These are phyloP conservation scores for Epinephelus moara DNA, from an alignment of 2,113 vertebrate species.

Conservation along the genomic window DNA sequence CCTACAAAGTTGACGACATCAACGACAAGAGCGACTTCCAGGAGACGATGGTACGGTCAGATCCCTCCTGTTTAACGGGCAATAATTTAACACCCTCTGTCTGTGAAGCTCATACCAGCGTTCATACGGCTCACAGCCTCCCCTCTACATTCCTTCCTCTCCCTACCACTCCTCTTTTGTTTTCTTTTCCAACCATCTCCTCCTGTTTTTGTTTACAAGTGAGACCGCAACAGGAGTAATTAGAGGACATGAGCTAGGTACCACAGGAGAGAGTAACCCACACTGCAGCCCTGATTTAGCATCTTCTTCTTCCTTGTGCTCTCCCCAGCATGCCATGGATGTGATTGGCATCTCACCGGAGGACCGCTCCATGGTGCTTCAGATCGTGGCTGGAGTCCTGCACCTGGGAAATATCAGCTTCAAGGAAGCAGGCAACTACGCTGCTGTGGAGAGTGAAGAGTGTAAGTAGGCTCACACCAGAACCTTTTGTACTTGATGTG, in stretches of 20 bases:
- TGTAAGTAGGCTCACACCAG: slow-evolving; percentile 86
- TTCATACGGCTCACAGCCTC: slow-evolving; percentile 30
- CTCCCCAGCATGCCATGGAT: slow-evolving; percentile 93
- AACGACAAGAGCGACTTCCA: slow-evolving; percentile 95
- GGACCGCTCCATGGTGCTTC: slow-evolving; percentile 91
- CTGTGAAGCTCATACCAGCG: slow-evolving; percentile 20
- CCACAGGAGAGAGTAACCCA: slow-evolving; percentile 57
- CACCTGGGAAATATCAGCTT: slow-evolving; percentile 97
- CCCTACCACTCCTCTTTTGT: slow-evolving; percentile 37
- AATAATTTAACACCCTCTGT: background rate
- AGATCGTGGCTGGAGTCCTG: slow-evolving; percentile 95
- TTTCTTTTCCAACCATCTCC: slow-evolving; percentile 54
- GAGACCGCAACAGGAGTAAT: slow-evolving; percentile 71
- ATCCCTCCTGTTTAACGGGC: background rate
- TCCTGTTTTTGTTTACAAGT: slow-evolving; percentile 76
- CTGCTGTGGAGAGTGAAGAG: slow-evolving; percentile 96
- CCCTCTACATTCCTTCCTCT: slow-evolving; percentile 30
- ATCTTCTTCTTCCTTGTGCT: slow-evolving; percentile 39
- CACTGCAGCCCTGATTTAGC: slow-evolving; percentile 31
- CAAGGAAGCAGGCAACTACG: slow-evolving; percentile 96
- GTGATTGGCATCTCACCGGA: slow-evolving; percentile 94
- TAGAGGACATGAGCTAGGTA: slow-evolving; percentile 54
- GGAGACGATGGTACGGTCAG: slow-evolving; percentile 90
- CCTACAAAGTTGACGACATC: slow-evolving; percentile 99
- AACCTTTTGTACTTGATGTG: background rate